Conservation (phyloP, 2,113 vertebrate species). For the Ciconia maguari region DNA sequence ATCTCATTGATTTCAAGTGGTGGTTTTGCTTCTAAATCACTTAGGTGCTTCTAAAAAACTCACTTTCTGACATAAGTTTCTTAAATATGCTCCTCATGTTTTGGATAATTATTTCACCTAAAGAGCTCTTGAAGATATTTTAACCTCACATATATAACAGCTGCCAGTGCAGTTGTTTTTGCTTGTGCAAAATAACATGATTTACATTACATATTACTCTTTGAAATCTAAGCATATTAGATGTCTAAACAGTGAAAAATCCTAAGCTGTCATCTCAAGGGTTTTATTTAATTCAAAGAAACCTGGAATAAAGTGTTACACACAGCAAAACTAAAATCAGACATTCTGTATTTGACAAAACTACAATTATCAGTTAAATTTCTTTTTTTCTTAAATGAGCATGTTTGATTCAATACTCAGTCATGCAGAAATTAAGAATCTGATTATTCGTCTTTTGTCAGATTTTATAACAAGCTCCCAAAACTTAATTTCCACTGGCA, state of each 20-base stretch:
- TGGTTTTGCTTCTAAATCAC: neutral
- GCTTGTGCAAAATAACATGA: neutral
- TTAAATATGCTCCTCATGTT: neutral
- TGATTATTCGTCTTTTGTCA: neutral
- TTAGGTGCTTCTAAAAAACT: neutral
- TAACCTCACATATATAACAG: neutral
- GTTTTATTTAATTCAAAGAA: neutral
- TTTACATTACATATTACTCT: neutral
- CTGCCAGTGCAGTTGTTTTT: neutral
- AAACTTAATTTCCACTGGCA: constrained; percentile 22
- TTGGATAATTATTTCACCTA: neutral
- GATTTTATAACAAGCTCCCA: constrained; percentile 8
- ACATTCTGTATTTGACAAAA: neutral
- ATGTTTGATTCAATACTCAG: neutral
- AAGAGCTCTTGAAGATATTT: neutral
- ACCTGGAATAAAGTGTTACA: neutral
- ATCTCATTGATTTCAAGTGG: neutral
- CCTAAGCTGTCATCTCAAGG: neutral
- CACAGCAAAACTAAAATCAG: neutral
- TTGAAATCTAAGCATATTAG: neutral
- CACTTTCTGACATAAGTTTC: neutral
- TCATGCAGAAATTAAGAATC: neutral
- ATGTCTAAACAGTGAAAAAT: neutral
- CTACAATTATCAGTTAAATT: neutral
- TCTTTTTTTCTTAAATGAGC: neutral